phyloP scores from a whole-genome alignment of 2,113 vertebrate species.

The Nannobrachium achirus region DNA sequence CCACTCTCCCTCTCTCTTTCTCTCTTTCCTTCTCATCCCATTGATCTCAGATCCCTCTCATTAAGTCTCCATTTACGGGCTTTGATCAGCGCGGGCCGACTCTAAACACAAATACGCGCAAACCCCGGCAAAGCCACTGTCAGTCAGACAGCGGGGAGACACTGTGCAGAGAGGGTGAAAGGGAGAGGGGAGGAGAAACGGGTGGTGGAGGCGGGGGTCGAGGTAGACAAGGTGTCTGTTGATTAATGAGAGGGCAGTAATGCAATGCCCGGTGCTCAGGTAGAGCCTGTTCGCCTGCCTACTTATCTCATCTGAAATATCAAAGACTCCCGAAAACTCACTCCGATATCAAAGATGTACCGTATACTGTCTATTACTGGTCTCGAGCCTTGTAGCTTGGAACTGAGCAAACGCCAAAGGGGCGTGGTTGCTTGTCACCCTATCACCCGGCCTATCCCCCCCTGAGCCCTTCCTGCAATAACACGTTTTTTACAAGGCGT shows the following conservation, averaged over 20 bases:
- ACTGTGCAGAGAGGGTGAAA: slow-evolving; percentile 10
- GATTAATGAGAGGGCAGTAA: slow-evolving; percentile 66
- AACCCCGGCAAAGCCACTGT: slow-evolving; percentile 33
- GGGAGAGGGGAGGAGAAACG: neutral
- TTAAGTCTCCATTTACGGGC: slow-evolving; percentile 45
- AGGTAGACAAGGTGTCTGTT: slow-evolving; percentile 44
- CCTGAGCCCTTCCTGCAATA: slow-evolving; percentile 33
- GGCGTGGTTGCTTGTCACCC: neutral
- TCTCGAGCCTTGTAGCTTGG: slow-evolving; percentile 27
- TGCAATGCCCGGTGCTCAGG: neutral
- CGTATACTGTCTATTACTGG: slow-evolving; percentile 10
- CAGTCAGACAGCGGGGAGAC: slow-evolving; percentile 4
- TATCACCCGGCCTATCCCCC: slow-evolving; percentile 19
- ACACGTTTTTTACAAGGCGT: slow-evolving; percentile 38
- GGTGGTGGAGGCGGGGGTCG: neutral
- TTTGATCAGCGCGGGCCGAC: slow-evolving; percentile 48
- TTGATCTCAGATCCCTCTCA: slow-evolving; percentile 51
- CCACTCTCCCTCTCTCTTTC: slow-evolving; percentile 1
- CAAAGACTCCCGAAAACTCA: slow-evolving; percentile 42
- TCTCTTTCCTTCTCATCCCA: slow-evolving; percentile 12
- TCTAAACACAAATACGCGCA: slow-evolving; percentile 42
- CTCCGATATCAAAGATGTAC: slow-evolving; percentile 47
- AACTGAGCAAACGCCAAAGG: neutral
- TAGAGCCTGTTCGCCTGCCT: slow-evolving; percentile 22
- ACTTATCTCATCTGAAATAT: slow-evolving; percentile 47